These are phyloP conservation scores for Montipora foliosa DNA, from an alignment of 64 coral and sea anemone genomes.

Conservation along the genomic window DNA sequence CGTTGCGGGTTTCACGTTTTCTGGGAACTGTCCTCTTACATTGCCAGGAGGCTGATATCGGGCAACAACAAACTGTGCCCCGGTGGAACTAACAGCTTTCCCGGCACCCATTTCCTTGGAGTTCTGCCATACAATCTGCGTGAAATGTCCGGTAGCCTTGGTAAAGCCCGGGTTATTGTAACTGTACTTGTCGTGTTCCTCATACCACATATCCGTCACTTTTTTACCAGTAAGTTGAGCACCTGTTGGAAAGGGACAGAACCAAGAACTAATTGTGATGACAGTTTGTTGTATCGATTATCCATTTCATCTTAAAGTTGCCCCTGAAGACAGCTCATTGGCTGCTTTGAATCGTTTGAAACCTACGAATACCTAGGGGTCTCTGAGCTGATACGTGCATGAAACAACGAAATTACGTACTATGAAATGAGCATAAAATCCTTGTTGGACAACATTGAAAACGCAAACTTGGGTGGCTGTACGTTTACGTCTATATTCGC, in stretches of 20 bases:
- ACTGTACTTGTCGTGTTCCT: conserved; percentile 88
- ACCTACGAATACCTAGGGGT: too few species aligned
- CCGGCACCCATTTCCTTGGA: conserved; percentile 90
- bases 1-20: conserved; percentile 78
- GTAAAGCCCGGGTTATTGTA: conserved; percentile 83
- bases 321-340: too few species aligned
- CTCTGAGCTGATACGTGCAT: too few species aligned
- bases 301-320: too few species aligned
- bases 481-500: too few species aligned
- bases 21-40: conserved; percentile 85
- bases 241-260: conserved; percentile 32
- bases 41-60: conserved; percentile 93
- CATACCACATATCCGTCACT: conserved; percentile 96
- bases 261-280: too few species aligned
- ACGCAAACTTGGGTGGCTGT: too few species aligned
- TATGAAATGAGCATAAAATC: too few species aligned
- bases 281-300: too few species aligned
- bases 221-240: conserved; percentile 78
- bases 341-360: too few species aligned
- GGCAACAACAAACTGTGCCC: conserved; percentile 92
- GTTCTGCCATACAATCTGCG: conserved; percentile 88
- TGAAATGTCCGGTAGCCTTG: conserved; percentile 82
- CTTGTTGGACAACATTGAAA: too few species aligned
- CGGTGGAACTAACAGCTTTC: conserved; percentile 84
- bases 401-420: too few species aligned